Percentiles rank a stretch among this genome's conserved stretches.
These are phyloP conservation scores for Apis dorsata DNA, from an alignment of 1,140 invertebrate species.

Conservation along the genomic window DNA sequence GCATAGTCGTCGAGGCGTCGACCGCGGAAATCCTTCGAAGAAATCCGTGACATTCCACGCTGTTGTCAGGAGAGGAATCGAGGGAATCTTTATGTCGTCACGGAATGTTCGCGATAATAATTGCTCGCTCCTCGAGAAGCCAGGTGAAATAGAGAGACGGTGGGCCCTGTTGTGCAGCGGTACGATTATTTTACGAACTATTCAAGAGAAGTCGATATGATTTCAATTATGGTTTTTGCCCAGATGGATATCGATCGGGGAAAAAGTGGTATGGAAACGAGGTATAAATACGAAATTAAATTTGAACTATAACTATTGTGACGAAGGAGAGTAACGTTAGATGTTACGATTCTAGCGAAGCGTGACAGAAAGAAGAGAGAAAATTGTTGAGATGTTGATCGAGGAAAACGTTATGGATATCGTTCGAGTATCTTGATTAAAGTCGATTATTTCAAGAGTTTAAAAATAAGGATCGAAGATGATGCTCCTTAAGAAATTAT, in stretches of 20 bases:
- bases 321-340: neutral
- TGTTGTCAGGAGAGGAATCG: conserved; percentile 22
- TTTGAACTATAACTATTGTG: neutral
- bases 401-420: no score
- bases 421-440: no score
- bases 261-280: neutral
- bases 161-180: conserved; percentile 34
- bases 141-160: conserved; percentile 30
- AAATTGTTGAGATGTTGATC: no score
- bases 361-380: no score
- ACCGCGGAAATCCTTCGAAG: conserved; percentile 22
- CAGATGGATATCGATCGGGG: neutral
- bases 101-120: conserved; percentile 56
- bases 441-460: no score
- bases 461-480: no score
- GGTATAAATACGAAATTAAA: neutral
- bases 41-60: conserved; percentile 47
- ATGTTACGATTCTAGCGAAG: neutral
- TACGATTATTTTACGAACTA: conserved; percentile 30
- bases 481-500: no score
- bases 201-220: neutral
- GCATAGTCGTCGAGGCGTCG: conserved; percentile 10
- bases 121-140: conserved; percentile 51
- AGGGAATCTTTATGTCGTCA: conserved; percentile 46
- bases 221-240: conserved; percentile 31